Evolutionary conservation across 2,113 vertebrate species (phyloP).

Genomic region (Caloenas nicobarica): DNA sequence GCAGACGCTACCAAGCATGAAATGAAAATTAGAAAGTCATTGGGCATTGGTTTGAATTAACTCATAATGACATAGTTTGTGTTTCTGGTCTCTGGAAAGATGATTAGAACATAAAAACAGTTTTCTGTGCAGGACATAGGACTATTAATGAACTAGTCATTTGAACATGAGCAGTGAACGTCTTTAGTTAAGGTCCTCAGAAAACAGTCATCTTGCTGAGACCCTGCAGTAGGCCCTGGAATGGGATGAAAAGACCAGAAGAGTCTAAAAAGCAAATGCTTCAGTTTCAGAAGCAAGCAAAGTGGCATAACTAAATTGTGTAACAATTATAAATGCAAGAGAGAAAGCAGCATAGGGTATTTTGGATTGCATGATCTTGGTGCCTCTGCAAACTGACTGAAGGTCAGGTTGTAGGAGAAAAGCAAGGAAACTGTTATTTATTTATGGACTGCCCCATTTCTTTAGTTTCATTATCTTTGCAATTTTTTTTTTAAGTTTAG

Average conservation of each 20-base stretch:
- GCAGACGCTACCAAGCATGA: not conserved
- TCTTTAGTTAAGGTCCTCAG: not conserved
- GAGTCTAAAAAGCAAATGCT: not conserved
- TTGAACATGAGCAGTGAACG: not conserved
- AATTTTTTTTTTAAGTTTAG: too few species aligned
- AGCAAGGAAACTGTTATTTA: not conserved
- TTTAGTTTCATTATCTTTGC: not conserved
- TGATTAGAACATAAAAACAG: constrained; percentile 18
- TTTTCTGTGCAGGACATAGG: constrained; percentile 29
- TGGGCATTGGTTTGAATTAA: constrained; percentile 21
- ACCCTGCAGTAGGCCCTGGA: not conserved
- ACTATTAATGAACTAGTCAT: constrained; percentile 18
- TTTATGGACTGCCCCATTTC: not conserved
- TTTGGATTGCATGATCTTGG: not conserved
- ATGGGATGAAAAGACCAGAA: not conserved
- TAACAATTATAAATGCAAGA: not conserved
- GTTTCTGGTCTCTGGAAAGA: constrained; percentile 12
- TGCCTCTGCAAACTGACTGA: not conserved
- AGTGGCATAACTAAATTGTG: not conserved
- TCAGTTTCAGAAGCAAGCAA: not conserved
- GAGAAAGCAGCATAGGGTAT: not conserved
- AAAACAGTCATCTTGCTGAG: not conserved
- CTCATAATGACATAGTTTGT: constrained; percentile 39
- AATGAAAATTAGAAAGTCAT: constrained; percentile 24
- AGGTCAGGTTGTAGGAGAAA: not conserved